Conservation (phyloP, 2,797 vertebrate genomes). For the Anguilla megastoma region DNA sequence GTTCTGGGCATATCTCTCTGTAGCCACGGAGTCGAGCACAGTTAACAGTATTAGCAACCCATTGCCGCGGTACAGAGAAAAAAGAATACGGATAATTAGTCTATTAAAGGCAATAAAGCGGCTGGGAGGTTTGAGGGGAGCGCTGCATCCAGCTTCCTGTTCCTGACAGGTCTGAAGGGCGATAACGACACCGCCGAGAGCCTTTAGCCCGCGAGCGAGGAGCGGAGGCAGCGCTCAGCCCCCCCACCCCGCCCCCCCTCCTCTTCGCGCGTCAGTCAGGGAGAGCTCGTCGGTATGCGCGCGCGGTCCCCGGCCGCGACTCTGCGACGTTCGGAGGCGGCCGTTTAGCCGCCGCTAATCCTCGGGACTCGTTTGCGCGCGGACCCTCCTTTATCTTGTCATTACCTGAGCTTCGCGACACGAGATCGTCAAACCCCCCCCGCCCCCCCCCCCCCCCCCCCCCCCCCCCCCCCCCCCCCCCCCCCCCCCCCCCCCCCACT, state of each 20-base stretch:
- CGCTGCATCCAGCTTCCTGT: background rate
- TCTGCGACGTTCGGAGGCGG: constrained; percentile 20
- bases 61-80: background rate
- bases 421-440: constrained; percentile 22
- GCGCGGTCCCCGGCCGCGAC: constrained; percentile 25
- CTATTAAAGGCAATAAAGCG: constrained; percentile 15
- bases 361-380: constrained; percentile 28
- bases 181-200: background rate
- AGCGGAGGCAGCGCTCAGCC: constrained; percentile 12
- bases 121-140: background rate
- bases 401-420: constrained; percentile 37
- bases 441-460: too few species aligned
- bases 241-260: background rate
- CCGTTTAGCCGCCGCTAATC: constrained; percentile 41
- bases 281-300: constrained; percentile 20
- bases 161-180: background rate
- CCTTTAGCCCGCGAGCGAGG: background rate
- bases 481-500: too few species aligned
- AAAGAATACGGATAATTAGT: constrained; percentile 7
- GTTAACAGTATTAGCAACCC: background rate
- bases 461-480: too few species aligned
- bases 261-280: constrained; percentile 12
- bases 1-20: background rate
- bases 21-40: background rate
- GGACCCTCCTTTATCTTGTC: constrained; percentile 41